These are phyloP conservation scores for Noctua janthina DNA, from an alignment of 2,888 invertebrate genomes.

Conservation along the genomic window DNA sequence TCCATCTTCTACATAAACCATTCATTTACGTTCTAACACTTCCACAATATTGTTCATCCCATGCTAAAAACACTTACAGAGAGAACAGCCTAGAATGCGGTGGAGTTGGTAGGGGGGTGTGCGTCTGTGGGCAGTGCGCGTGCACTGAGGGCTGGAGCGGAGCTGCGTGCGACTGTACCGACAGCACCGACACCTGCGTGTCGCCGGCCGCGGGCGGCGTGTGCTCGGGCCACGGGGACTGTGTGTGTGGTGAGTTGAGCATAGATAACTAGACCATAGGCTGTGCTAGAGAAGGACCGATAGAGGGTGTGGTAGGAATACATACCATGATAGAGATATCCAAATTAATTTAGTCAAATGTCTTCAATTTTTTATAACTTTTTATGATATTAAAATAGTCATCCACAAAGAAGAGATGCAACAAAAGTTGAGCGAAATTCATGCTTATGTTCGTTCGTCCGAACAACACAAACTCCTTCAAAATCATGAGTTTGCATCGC, in stretches of 20 bases:
- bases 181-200: slow-evolving; percentile 86
- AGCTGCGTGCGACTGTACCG: slow-evolving; percentile 90
- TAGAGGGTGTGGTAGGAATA: background rate
- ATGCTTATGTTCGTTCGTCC: background rate
- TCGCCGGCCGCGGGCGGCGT: slow-evolving; percentile 87
- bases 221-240: slow-evolving; percentile 94
- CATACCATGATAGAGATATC: background rate
- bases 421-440: background rate
- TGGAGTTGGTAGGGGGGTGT: slow-evolving; percentile 92
- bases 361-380: no score
- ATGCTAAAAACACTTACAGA: slow-evolving; percentile 66
- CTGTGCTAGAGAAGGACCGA: background rate
- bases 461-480: background rate
- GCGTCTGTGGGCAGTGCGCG: slow-evolving; percentile 94
- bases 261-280: background rate
- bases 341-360: no score
- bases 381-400: no score
- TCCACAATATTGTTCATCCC: background rate
- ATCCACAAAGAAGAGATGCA: background rate
- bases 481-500: background rate
- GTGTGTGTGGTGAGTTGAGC: slow-evolving; percentile 92
- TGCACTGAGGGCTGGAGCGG: slow-evolving; percentile 91
- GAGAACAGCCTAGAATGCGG: slow-evolving; percentile 87
- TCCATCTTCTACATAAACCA: background rate
- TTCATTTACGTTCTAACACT: no score